Conservation (phyloP, 37 sponge, comb jelly and placozoan species). For the Bolinopsis microptera region DNA sequence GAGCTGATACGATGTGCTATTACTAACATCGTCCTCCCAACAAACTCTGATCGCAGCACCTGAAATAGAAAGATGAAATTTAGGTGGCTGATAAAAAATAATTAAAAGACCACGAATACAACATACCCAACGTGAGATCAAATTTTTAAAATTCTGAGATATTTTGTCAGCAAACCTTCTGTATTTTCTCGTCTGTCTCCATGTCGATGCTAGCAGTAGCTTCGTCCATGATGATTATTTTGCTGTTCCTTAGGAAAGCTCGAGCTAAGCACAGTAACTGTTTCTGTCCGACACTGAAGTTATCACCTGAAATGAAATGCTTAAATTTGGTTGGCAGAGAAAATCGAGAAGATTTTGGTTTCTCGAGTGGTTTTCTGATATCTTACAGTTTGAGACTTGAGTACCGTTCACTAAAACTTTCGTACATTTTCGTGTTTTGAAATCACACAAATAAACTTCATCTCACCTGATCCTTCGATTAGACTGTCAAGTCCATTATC, state of each 20-base stretch:
- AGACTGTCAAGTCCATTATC: constrained; percentile 69
- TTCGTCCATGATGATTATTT: constrained; percentile 94
- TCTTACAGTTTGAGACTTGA: too few relatives aligned
- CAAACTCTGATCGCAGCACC: constrained; percentile 16
- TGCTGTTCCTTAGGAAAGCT: constrained; percentile 92
- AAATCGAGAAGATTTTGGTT: too few relatives aligned
- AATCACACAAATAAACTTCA: too few relatives aligned
- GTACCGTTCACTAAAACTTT: too few relatives aligned
- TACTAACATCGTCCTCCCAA: constrained; percentile 33
- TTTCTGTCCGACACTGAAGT: constrained; percentile 90
- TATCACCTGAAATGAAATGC: background rate
- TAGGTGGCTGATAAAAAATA: background rate
- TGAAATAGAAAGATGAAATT: background rate
- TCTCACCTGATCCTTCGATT: constrained; percentile 85
- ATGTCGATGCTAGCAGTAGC: constrained; percentile 97
- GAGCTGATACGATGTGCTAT: constrained; percentile 31
- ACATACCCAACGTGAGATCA: background rate
- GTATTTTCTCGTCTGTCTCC: constrained; percentile 96
- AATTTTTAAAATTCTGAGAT: too few relatives aligned
- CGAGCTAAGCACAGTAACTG: constrained; percentile 97
- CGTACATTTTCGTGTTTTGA: too few relatives aligned
- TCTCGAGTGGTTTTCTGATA: too few relatives aligned
- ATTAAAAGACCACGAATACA: background rate
- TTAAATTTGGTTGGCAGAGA: too few relatives aligned
- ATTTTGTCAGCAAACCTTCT: constrained; percentile 96